These are phyloP conservation scores for Chaetodon trifasciatus DNA, from an alignment of 2,797 vertebrate genomes.

Conservation along the genomic window DNA sequence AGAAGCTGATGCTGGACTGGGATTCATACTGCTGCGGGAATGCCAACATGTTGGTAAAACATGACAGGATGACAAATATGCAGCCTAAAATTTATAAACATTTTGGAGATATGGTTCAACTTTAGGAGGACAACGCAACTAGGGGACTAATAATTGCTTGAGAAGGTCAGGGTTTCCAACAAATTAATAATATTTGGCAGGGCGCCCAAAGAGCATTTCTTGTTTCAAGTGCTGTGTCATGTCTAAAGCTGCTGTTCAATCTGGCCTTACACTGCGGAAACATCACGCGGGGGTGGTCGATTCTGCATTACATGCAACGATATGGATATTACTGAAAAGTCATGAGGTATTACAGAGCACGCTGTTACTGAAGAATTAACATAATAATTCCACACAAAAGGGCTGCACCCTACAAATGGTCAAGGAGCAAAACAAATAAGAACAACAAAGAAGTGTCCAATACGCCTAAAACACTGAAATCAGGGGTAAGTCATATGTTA, in stretches of 20 bases:
- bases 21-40: background rate
- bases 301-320: background rate
- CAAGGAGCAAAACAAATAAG: too few species aligned
- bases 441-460: too few species aligned
- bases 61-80: background rate
- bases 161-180: background rate
- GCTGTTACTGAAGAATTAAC: background rate
- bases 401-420: too few species aligned
- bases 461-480: background rate
- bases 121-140: slow-evolving; percentile 4
- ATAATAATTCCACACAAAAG: too few species aligned
- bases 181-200: background rate
- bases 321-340: background rate
- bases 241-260: background rate
- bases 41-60: background rate
- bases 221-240: background rate
- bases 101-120: slow-evolving; percentile 3
- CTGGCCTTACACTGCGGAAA: background rate
- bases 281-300: background rate
- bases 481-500: background rate
- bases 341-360: too few species aligned
- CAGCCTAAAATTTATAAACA: background rate
- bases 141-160: background rate
- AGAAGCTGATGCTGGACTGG: slow-evolving; percentile 60
- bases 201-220: background rate